Conservation (phyloP, 2,113 vertebrate genomes). For the Muntiacus reevesi region DNA sequence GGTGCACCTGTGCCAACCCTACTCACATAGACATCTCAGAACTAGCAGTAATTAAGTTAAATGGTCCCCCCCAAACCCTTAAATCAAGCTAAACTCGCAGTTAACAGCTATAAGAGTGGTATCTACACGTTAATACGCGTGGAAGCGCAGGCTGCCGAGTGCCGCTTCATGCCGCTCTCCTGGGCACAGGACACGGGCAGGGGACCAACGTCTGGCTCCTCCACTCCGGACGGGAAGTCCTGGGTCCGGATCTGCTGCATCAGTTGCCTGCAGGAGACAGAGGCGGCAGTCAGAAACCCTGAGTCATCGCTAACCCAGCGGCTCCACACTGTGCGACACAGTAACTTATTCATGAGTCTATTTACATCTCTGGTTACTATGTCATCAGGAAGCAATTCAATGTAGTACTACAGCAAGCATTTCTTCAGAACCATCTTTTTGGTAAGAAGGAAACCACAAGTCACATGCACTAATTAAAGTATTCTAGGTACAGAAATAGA, state of each 20-base stretch:
- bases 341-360: fast-evolving
- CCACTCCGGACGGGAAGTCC: conserved; percentile 80
- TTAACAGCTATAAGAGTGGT: conserved; percentile 60
- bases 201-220: conserved; percentile 80
- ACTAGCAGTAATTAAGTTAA: conserved; percentile 84
- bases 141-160: conserved; percentile 83
- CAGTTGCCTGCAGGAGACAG: conserved; percentile 84
- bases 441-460: background rate
- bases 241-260: conserved; percentile 88
- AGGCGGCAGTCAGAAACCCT: background rate
- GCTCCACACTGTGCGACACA: background rate
- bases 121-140: conserved; percentile 86
- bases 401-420: background rate
- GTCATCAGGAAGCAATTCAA: background rate
- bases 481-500: background rate
- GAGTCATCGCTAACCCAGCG: background rate
- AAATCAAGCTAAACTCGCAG: conserved; percentile 73
- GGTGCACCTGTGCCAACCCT: conserved; percentile 79
- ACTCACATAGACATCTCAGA: conserved; percentile 74
- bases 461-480: background rate
- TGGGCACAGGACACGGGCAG: conserved; percentile 88
- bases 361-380: background rate
- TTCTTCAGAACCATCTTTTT: background rate
- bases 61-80: conserved; percentile 79
- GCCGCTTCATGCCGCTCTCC: conserved; percentile 89